Base-by-base conservation (phyloP, 2,888 invertebrate genomes). In the Brachypalpus laphriformis region DNA sequence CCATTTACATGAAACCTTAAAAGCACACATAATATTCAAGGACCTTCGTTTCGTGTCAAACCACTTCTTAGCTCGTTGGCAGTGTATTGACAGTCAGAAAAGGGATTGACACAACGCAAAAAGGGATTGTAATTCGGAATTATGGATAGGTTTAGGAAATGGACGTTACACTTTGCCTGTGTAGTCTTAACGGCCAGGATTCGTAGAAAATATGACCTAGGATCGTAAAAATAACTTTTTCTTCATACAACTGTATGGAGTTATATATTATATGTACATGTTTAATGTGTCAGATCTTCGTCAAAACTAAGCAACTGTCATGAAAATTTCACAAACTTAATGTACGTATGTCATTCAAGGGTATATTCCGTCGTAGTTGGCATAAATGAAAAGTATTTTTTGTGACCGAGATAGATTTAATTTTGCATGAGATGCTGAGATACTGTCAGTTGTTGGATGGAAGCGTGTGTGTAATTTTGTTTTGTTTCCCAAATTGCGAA, bases 221-320 rank as follows among this genome's bases (percentile, higher is more conserved):
- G 25, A 51, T 59, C 57, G 47, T 47, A 59, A 59, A 59, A 71
- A 45, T 57, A 42, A 42, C 61, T 51, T 37, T 25, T 40, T 14
- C 25, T 40, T n/a, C n/a, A n/a, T n/a, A n/a, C n/a, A n/a, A n/a
- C 7, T 22, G 4, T 16, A 0, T 22, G 22, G 25, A 25, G 5
- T 25, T n/a, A 14, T 57, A 31, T 49, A 16, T n/a, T 31, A 31
- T 8, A 7, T 31, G 31, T 31, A 42, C 51, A 74, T 74, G 16
- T 74, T 74, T 74, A 42, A 74, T 63, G 63, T 54, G 51, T 49
- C 72, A 59, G 61, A 74, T 74, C 61, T 63, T 42, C 63, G 61
- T 74, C 72, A 74, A 54, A 54, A 20, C 54, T 59, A 74, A 22
- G 51, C 51, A 54, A 51, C 51, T 63, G 61, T 63, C 72, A 72